Conservation (phyloP, 2,888 invertebrate species). For the Caenorhabditis afra region DNA sequence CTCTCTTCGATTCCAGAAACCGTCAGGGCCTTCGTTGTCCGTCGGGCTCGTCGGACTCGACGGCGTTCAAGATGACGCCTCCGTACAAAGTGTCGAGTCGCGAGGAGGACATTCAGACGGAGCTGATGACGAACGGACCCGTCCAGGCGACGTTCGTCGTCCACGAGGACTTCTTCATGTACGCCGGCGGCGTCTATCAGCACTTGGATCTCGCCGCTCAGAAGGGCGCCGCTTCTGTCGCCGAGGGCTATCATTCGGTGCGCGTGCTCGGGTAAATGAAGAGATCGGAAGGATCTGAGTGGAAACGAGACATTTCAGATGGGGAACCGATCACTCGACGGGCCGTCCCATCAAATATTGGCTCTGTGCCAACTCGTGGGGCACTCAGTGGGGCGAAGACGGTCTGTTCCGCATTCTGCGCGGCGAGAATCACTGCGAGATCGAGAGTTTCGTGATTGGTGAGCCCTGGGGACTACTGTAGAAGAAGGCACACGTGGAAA, state of each 20-base stretch:
- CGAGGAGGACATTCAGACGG: slow-evolving; percentile 90
- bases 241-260: slow-evolving; percentile 88
- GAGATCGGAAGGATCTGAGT: background rate
- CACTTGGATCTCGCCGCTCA: slow-evolving; percentile 80
- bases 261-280: slow-evolving; percentile 87
- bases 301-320: slow-evolving; percentile 81
- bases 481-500: too few species aligned
- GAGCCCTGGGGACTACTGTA: background rate
- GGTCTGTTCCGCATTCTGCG: slow-evolving; percentile 92
- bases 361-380: slow-evolving; percentile 96
- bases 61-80: slow-evolving; percentile 82
- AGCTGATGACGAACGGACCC: slow-evolving; percentile 92
- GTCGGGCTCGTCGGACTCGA: slow-evolving; percentile 71
- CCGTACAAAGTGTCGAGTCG: slow-evolving; percentile 81
- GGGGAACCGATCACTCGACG: slow-evolving; percentile 87
- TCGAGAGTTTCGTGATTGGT: slow-evolving; percentile 90
- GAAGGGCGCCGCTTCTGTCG: slow-evolving; percentile 67
- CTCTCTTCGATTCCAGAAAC: slow-evolving; percentile 25
- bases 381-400: slow-evolving; percentile 91
- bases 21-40: slow-evolving; percentile 79
- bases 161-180: slow-evolving; percentile 93
- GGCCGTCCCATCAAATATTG: slow-evolving; percentile 87
- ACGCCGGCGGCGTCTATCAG: slow-evolving; percentile 88
- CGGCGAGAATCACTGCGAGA: slow-evolving; percentile 90
- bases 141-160: slow-evolving; percentile 92